A percentile compares a stretch with the other conserved stretches of the same genome.
Evolutionary conservation across 2,113 vertebrate genomes (phyloP).

Genomic region (Triplophysa rosa): DNA sequence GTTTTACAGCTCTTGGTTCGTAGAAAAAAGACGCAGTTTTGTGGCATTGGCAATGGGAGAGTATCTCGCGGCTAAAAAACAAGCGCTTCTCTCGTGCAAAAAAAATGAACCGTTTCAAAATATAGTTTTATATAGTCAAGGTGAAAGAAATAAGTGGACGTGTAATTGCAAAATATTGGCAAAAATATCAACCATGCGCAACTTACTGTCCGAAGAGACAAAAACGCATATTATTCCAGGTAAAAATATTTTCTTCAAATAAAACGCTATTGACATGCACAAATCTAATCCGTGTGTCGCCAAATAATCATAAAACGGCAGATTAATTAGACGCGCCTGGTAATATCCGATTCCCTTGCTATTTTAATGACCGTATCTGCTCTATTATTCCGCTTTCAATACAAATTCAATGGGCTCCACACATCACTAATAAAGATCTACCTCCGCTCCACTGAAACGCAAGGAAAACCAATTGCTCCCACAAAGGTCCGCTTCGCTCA

Average conservation of each 20-base stretch:
- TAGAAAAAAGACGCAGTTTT: conserved; percentile 39
- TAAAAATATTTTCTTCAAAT: background rate
- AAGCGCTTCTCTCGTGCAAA: background rate
- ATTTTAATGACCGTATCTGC: conserved; percentile 37
- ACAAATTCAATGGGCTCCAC: conserved; percentile 44
- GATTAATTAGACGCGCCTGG: conserved; percentile 22
- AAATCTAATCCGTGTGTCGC: conserved; percentile 5
- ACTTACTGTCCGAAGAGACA: background rate
- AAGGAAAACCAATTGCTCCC: conserved; percentile 42
- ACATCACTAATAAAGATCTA: conserved; percentile 43
- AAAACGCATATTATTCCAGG: conserved; percentile 31
- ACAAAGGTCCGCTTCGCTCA: conserved; percentile 55
- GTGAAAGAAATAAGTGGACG: conserved; percentile 4
- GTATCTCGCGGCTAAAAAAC: background rate
- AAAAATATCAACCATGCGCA: conserved; percentile 23
- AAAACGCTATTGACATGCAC: conserved; percentile 13
- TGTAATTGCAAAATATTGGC: background rate
- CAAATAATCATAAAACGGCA: conserved; percentile 27
- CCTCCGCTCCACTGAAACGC: conserved; percentile 45
- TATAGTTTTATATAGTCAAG: conserved; percentile 16
- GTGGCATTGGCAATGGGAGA: conserved; percentile 12
- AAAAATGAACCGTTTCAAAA: conserved; percentile 15
- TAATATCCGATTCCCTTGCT: background rate
- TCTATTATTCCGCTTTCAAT: conserved; percentile 37
- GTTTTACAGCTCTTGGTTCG: conserved; percentile 29